Percentiles rank a stretch among this genome's conserved stretches.
phyloP scores from a whole-genome alignment of 2,888 invertebrate genomes.

The Dolichopus griseipennis region DNA sequence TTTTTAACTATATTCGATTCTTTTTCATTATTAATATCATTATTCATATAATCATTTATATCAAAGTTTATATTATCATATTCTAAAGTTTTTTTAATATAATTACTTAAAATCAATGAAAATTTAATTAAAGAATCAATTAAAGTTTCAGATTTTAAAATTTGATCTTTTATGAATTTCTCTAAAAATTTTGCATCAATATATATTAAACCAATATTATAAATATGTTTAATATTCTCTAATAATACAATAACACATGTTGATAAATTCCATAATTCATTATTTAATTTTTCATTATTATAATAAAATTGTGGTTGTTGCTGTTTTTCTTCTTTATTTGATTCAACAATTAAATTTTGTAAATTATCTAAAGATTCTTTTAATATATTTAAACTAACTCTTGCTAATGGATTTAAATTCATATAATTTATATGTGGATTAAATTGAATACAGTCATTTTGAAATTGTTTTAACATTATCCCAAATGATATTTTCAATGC shows the following conservation, averaged over 20 bases:
- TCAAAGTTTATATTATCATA: constrained; percentile 1
- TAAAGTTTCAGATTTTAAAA: constrained; percentile 32
- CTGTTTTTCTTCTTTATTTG: background rate
- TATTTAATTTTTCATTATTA: constrained; percentile 11
- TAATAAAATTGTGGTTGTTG: background rate
- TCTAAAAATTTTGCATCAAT: constrained; percentile 39
- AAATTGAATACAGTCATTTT: constrained; percentile 40
- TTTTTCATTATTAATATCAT: background rate
- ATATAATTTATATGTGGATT: constrained; percentile 43
- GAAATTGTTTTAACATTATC: constrained; percentile 43
- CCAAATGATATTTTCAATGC: constrained; percentile 48
- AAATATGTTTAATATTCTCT: constrained; percentile 32
- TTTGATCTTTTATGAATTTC: constrained; percentile 39
- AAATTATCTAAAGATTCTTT: constrained; percentile 29
- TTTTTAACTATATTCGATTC: background rate
- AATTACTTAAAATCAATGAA: constrained; percentile 27
- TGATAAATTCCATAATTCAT: constrained; percentile 12
- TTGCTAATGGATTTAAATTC: constrained; percentile 39
- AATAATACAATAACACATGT: constrained; percentile 32
- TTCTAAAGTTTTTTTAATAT: constrained; percentile 18
- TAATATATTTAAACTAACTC: constrained; percentile 34
- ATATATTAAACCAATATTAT: constrained; percentile 38
- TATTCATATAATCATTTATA: too few relatives aligned
- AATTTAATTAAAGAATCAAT: constrained; percentile 29
- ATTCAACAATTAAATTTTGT: constrained; percentile 14